Evolutionary conservation across 2,888 invertebrate genomes (phyloP), one percentile per base, ranked within the genome.

Genomic region (Campoplex capitator): DNA sequence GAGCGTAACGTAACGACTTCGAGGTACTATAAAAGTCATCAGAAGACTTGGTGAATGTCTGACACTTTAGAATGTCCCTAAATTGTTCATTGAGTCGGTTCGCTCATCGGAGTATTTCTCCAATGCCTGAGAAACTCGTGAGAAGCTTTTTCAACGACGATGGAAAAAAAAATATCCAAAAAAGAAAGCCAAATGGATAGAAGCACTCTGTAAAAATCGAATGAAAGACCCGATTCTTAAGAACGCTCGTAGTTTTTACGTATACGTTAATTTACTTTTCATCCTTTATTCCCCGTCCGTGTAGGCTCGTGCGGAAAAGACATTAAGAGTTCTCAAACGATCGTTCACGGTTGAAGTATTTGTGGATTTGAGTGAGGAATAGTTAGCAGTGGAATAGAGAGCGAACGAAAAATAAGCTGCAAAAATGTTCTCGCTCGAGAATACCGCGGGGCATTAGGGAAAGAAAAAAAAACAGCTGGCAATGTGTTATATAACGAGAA

Each of bases 321-420:
- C 83, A 78, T 84, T 84, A 84, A 78, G 77, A 74, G 74, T 74
- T 56, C 42, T 79, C 68, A 79, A 85, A 79, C 42, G 74, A 74
- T 35, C 82, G 78, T 85, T 85, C 78, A 82, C 78, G 82, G 68
- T 70, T 73, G 65, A 81, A 80, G 23, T 54, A 74, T 85, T 82
- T 78, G 78, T 74, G 62, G 38, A n/a, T 54, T 18, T 18, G 45
- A 68, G 68, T 45, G 68, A 45, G 42, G 6, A 70, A 70, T 23
- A 70, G 28, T 45, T 13, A n/a, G 9, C 42, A 32, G n/a, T 7
- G n/a, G 13, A 32, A 4, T 11, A 28, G 51, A 51, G 51, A 7
- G 62, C 28, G 32, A 32, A 16, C 28, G 32, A 23, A 28, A 32
- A 32, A 16, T 4, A 32, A 4, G 28, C 16, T 32, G 13, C 23